These are phyloP conservation scores for Chaetodon auriga DNA, from an alignment of 2,113 vertebrate genomes.

Conservation along the genomic window DNA sequence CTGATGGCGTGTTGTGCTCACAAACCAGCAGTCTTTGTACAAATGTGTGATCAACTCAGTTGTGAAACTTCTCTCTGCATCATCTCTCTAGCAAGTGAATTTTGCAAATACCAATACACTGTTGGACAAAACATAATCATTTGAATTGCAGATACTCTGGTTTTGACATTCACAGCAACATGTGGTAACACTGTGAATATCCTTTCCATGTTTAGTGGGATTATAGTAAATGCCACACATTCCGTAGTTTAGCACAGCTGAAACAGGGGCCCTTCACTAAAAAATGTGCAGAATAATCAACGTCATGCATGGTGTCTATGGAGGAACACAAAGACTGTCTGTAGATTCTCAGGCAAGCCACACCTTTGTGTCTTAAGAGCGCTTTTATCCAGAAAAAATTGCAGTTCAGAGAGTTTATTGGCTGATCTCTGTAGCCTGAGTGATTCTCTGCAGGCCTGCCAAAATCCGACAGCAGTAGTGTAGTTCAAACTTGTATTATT, in stretches of 20 bases:
- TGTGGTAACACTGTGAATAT: background rate
- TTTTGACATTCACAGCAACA: background rate
- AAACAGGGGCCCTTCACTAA: background rate
- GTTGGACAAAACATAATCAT: background rate
- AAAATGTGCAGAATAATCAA: background rate
- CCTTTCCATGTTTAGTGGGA: background rate
- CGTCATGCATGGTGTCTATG: background rate
- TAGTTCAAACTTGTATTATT: conserved; percentile 15
- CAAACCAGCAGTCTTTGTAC: background rate
- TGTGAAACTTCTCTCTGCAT: background rate
- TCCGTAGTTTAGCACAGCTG: background rate
- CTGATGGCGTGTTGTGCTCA: background rate
- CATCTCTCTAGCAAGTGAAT: background rate
- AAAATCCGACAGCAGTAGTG: background rate
- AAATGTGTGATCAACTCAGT: background rate
- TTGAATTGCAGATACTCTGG: background rate
- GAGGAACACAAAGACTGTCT: background rate
- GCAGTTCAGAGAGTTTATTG: background rate
- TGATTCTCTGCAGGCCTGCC: background rate
- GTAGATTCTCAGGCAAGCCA: background rate
- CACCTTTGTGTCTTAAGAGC: background rate
- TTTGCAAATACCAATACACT: background rate
- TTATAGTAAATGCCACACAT: background rate
- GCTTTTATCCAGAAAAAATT: background rate
- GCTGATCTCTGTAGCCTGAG: background rate